Conservation (phyloP, 64 coral and sea anemone genomes). For the Cladopsammia gracilis region DNA sequence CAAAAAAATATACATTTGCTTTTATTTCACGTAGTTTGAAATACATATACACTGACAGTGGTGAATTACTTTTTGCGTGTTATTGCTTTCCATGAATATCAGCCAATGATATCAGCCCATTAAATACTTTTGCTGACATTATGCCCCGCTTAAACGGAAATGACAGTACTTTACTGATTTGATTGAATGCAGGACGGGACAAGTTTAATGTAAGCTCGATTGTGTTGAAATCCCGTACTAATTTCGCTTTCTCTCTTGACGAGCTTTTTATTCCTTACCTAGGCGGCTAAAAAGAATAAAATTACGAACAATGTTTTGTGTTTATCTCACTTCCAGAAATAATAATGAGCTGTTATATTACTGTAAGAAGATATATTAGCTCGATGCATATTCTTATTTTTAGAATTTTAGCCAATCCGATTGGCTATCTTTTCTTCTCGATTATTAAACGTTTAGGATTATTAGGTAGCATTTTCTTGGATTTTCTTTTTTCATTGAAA, state of each 20-base stretch:
- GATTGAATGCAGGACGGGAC: not conserved
- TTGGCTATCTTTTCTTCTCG: too few relatives aligned
- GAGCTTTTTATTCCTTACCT: too few relatives aligned
- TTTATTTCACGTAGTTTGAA: not conserved
- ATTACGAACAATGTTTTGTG: not conserved
- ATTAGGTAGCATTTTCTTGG: not conserved
- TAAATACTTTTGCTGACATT: slow-evolving; percentile 2
- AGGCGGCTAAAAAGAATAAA: not conserved
- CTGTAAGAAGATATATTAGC: not conserved
- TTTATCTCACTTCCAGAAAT: not conserved
- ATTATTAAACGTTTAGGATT: not conserved
- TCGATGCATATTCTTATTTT: not conserved
- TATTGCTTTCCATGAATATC: slow-evolving; percentile 1
- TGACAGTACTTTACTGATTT: not conserved
- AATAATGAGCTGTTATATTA: not conserved
- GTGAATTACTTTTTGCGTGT: not conserved
- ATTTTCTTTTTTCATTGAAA: slow-evolving; percentile 5
- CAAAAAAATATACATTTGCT: not conserved
- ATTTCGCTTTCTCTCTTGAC: not conserved
- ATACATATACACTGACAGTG: not conserved
- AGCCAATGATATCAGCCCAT: not conserved
- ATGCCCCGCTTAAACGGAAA: not conserved
- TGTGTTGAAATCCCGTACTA: not conserved
- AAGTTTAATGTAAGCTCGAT: not conserved
- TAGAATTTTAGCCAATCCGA: not conserved